Base-by-base conservation (phyloP, 2,888 invertebrate species). In the Aphelenchoides bicaudatus region DNA sequence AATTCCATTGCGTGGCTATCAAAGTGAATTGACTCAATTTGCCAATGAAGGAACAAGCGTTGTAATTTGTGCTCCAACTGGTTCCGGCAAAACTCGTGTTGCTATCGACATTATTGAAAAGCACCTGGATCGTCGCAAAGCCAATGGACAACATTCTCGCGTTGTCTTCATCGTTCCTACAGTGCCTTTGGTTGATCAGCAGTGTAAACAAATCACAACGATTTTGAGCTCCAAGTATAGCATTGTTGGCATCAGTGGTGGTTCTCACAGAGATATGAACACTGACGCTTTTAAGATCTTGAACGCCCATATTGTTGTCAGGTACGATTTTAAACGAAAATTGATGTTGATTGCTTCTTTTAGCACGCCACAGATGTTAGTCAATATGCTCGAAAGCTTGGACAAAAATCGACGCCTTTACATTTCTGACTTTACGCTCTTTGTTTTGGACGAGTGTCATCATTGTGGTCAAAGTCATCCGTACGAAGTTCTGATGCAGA, bases 1-100 rank as follows among this genome's bases (percentile, higher is more conserved):
- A n/a, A n/a, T n/a, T n/a, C n/a, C n/a, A n/a, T 43, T 43, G 43
- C 62, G 72, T 10, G 25, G 49, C 5, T 73, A 73, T 46, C 73
- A 73, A 48, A 62, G 63, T 39, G 72, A 73, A 25, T 39, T 72
- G 25, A 63, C 63, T 0, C 39, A 13, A 16, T 16, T 38, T n/a
- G 61, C 58, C 1, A 49, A 50, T 23, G 31, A 19, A n/a, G 56
- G 56, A 1, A 56, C 61, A 29, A 76, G 74, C 43, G 61, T 65
- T n/a, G 67, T 76, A 2, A 65, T 76, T 38, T 72, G 72, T n/a
- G 76, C 76, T 0, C 76, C 76, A 3, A 77, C 76, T 1, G 76
- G 76, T n/a, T 46, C 39, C 10, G 76, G 76, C 57, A 76, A 76
- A 53, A 76, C 76, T 1, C 62, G 70, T 58, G 73, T 76, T n/a